Conservation (phyloP, 2,113 vertebrate species). For the Psettodes erumei region DNA sequence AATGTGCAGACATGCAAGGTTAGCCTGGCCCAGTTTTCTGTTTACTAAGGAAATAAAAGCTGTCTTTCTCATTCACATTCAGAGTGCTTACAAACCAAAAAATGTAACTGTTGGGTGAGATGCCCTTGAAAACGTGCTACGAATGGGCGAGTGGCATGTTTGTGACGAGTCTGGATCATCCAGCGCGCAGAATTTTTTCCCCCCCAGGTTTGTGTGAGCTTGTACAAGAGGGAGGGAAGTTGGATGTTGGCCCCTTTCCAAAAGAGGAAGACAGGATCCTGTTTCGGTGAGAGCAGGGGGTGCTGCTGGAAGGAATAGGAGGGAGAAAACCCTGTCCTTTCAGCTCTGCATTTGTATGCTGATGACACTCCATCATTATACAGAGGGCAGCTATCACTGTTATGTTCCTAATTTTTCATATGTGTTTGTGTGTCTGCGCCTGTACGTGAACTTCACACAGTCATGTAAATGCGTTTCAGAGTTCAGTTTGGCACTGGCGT, state of each 20-base stretch:
- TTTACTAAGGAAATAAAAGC: slow-evolving; percentile 42
- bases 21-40: slow-evolving; percentile 53
- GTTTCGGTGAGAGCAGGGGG: slow-evolving; percentile 45
- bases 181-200: no score
- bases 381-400: slow-evolving; percentile 73
- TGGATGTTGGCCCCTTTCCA: slow-evolving; percentile 65
- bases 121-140: slow-evolving; percentile 13
- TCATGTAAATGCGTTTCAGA: no score
- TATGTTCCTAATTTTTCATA: slow-evolving; percentile 63
- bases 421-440: slow-evolving; percentile 28
- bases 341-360: slow-evolving; percentile 65
- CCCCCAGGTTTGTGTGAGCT: slow-evolving; percentile 19
- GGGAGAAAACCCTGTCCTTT: slow-evolving; percentile 35
- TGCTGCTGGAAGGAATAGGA: slow-evolving; percentile 49
- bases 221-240: slow-evolving; percentile 42
- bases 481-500: not conserved
- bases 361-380: slow-evolving; percentile 63
- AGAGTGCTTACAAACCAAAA: slow-evolving; percentile 8
- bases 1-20: slow-evolving; percentile 74
- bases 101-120: slow-evolving; percentile 2
- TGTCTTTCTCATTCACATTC: slow-evolving; percentile 10
- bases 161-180: not conserved
- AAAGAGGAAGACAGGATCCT: slow-evolving; percentile 67
- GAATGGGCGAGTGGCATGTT: not conserved
- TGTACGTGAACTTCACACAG: not conserved